Percentiles rank a stretch among this genome's conserved stretches.
These are phyloP conservation scores for Meteorus sp. DNA, from an alignment of 1,140 invertebrate species.

Conservation along the genomic window DNA sequence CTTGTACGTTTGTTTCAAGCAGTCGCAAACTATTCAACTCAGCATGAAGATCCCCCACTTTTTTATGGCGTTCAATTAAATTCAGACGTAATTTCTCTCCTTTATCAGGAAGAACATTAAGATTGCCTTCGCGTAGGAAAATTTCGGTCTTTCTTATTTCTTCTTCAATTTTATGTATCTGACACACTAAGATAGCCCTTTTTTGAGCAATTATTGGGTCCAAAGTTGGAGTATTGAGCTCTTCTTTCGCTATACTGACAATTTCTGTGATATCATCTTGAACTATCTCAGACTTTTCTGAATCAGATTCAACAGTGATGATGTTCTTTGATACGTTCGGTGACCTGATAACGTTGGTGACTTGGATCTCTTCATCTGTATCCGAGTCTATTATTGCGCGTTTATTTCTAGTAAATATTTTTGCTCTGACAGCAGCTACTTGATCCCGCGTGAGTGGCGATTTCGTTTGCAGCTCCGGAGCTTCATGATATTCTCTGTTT, in stretches of 20 bases:
- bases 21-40: too few relatives aligned
- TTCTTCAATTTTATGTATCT: neutral
- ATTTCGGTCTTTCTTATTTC: neutral
- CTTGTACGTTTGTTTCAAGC: neutral
- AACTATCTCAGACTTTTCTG: neutral
- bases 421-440: too few relatives aligned
- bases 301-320: neutral
- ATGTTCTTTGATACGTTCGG: neutral
- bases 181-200: neutral
- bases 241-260: neutral
- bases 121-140: neutral
- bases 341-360: neutral
- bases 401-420: too few relatives aligned
- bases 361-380: neutral
- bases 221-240: neutral
- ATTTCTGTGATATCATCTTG: neutral
- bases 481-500: too few relatives aligned
- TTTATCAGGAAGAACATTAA: neutral
- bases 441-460: too few relatives aligned
- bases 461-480: too few relatives aligned
- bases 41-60: too few relatives aligned
- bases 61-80: neutral
- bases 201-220: neutral
- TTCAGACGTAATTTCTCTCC: neutral
- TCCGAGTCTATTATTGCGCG: neutral